phyloP scores from a whole-genome alignment of 2,797 vertebrate genomes.

The Sebastolobus alascanus region DNA sequence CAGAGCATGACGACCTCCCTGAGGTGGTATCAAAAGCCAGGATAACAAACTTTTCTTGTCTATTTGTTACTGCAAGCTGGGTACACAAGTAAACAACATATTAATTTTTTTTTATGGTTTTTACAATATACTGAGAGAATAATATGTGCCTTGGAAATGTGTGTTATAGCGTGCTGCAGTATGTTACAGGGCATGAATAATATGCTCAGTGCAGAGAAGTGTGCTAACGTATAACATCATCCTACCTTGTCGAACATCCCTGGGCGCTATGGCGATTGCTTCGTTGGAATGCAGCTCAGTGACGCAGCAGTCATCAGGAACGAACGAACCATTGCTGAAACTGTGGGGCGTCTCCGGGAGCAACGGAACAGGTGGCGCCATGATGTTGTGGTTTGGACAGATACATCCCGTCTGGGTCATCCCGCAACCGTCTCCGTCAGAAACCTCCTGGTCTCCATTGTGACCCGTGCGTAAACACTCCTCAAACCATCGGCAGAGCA shows the following conservation, averaged over 20 bases:
- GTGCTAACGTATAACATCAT: background rate
- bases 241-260: conserved; percentile 94
- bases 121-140: too few species aligned
- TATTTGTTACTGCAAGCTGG: conserved; percentile 4
- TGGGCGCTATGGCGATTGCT: conserved; percentile 90
- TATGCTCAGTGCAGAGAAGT: background rate
- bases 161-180: background rate
- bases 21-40: conserved; percentile 31
- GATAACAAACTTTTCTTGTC: conserved; percentile 42
- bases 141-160: too few species aligned
- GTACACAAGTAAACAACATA: conserved; percentile 19
- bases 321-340: conserved; percentile 84
- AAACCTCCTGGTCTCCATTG: conserved; percentile 54
- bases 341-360: conserved; percentile 79
- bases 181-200: background rate
- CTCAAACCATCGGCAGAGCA: conserved; percentile 97
- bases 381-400: conserved; percentile 88
- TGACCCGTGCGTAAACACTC: conserved; percentile 90
- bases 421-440: conserved; percentile 87
- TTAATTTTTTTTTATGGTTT: too few species aligned
- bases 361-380: conserved; percentile 79
- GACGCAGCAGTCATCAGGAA: conserved; percentile 89
- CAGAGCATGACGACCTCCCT: conserved; percentile 26
- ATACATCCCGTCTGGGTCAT: conserved; percentile 95
- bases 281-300: conserved; percentile 93